Evolutionary conservation across 2,888 invertebrate genomes (phyloP).

Genomic region (Eupithecia vulgata): DNA sequence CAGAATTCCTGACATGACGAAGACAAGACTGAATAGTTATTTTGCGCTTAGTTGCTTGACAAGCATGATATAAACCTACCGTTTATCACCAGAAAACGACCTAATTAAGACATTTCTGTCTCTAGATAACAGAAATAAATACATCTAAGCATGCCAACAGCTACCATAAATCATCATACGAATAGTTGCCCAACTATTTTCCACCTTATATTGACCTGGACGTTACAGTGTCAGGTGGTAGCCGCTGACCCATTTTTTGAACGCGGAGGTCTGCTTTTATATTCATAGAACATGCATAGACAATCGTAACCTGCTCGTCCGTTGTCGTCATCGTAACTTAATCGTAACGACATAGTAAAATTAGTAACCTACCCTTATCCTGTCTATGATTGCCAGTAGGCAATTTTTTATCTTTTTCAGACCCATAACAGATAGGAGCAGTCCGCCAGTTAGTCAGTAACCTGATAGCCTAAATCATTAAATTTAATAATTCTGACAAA

Average conservation of each 20-base stretch:
- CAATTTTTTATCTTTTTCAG: not conserved
- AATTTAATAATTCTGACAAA: not conserved
- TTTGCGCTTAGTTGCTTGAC: not conserved
- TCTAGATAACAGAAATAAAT: conserved; percentile 38
- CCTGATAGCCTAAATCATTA: no score
- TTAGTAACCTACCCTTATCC: not conserved
- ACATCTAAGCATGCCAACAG: conserved; percentile 37
- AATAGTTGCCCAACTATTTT: conserved; percentile 40
- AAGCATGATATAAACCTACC: conserved; percentile 10
- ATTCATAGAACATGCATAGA: not conserved
- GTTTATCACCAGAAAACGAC: conserved; percentile 37
- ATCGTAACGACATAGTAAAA: no score
- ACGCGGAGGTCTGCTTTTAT: not conserved
- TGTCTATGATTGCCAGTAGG: not conserved
- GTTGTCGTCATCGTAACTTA: not conserved
- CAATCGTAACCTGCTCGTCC: not conserved
- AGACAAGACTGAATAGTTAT: not conserved
- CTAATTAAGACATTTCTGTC: conserved; percentile 41
- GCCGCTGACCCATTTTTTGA: conserved; percentile 15
- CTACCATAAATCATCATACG: conserved; percentile 37
- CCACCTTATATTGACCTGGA: conserved; percentile 44
- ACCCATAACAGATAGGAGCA: no score
- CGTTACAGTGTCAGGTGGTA: conserved; percentile 14
- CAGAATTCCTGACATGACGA: not conserved
- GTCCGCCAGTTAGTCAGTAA: no score